Evolutionary conservation across 2,888 invertebrate species (phyloP).

Genomic region (Platypus cylindrus): DNA sequence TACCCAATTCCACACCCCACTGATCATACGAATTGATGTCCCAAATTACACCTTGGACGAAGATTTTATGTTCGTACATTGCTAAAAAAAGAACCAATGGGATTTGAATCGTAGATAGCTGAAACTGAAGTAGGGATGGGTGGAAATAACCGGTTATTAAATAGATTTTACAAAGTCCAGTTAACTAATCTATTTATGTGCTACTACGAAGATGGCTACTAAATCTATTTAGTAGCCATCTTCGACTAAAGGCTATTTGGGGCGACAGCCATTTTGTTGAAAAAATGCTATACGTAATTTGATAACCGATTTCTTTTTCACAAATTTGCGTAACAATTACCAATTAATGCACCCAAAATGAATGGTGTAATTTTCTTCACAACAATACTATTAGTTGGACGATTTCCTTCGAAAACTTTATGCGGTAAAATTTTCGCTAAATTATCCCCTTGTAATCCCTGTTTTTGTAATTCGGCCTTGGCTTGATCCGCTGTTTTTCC

Average conservation of each 20-base stretch:
- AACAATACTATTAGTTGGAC: slow-evolving; percentile 94
- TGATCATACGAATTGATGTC: slow-evolving; percentile 99
- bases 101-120: background rate
- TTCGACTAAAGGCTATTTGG: no score
- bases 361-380: slow-evolving; percentile 87
- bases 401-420: slow-evolving; percentile 93
- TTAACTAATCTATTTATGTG: no score
- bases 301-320: background rate
- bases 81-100: slow-evolving; percentile 43
- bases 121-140: background rate
- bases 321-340: slow-evolving; percentile 40
- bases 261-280: no score
- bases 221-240: no score
- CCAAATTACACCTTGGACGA: slow-evolving; percentile 97
- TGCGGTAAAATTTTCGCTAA: slow-evolving; percentile 78
- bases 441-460: slow-evolving; percentile 62
- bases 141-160: no score
- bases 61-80: slow-evolving; percentile 98
- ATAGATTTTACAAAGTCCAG: no score
- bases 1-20: slow-evolving; percentile 99
- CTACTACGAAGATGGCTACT: no score
- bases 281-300: slow-evolving; percentile 1
- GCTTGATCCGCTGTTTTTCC: slow-evolving; percentile 44
- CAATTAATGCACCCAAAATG: slow-evolving; percentile 83
- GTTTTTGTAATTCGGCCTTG: slow-evolving; percentile 62